phyloP scores from a whole-genome alignment of 2,888 invertebrate genomes.

The Ophion ellenae region DNA sequence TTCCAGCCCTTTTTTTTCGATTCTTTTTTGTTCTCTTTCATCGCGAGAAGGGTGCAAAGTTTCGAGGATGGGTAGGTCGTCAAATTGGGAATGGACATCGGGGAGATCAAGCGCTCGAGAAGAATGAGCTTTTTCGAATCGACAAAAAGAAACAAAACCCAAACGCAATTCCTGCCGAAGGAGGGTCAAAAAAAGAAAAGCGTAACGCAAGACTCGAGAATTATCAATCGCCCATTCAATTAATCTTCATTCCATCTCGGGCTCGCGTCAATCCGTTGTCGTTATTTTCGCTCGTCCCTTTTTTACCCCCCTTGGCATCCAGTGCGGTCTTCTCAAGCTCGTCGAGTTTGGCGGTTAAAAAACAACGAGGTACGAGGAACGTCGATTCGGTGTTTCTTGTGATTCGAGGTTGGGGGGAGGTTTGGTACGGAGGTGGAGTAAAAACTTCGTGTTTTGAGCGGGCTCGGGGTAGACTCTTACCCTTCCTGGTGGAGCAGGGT shows the following conservation, averaged over 20 bases:
- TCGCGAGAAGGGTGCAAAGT: constrained; percentile 31
- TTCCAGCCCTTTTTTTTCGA: constrained; percentile 37
- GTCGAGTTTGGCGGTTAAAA: constrained; percentile 31
- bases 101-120: constrained; percentile 19
- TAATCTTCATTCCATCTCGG: constrained; percentile 7
- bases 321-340: constrained; percentile 31
- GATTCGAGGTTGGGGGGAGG: constrained; percentile 33
- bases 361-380: constrained; percentile 25
- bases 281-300: not conserved
- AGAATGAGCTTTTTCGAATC: constrained; percentile 46
- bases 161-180: not conserved
- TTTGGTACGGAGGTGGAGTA: constrained; percentile 39
- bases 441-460: constrained; percentile 74
- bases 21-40: constrained; percentile 48
- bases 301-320: constrained; percentile 6
- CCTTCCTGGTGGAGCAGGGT: constrained; percentile 84
- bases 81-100: constrained; percentile 30
- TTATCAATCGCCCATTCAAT: not conserved
- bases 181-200: constrained; percentile 26
- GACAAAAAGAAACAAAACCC: constrained; percentile 22
- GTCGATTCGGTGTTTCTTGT: constrained; percentile 54
- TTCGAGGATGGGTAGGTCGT: constrained; percentile 27
- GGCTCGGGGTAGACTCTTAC: constrained; percentile 84
- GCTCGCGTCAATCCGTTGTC: not conserved
- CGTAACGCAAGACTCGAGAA: constrained; percentile 9